Conservation (phyloP, 2,888 invertebrate genomes). For the Dolichomitus sp. region DNA sequence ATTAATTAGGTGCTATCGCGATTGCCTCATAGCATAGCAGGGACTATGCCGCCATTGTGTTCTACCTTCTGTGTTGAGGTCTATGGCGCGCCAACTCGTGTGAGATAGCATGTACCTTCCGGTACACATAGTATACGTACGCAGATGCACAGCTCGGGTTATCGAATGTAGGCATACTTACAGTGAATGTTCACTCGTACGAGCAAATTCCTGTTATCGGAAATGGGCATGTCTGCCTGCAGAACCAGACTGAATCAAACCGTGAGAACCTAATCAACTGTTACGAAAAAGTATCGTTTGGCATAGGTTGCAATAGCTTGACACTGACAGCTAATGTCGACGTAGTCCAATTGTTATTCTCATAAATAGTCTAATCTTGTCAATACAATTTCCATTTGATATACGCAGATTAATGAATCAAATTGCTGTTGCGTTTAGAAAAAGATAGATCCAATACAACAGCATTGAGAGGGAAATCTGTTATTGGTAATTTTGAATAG, state of each 20-base stretch:
- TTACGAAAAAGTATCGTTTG: neutral
- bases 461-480: too few species aligned
- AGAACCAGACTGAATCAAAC: neutral
- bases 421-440: neutral
- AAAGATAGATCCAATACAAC: too few species aligned
- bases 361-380: neutral
- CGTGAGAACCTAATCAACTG: neutral
- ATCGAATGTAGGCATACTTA: conserved; percentile 34
- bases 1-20: conserved; percentile 58
- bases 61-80: conserved; percentile 12
- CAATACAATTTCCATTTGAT: neutral
- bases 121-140: conserved; percentile 27
- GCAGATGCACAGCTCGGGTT: conserved; percentile 35
- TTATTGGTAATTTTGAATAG: too few species aligned
- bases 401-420: neutral
- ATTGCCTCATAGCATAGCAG: conserved; percentile 25
- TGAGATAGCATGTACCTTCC: conserved; percentile 46
- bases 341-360: neutral
- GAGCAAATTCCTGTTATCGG: conserved; percentile 10
- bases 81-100: conserved; percentile 26
- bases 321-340: neutral
- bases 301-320: neutral
- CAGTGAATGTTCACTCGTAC: conserved; percentile 14
- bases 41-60: conserved; percentile 10
- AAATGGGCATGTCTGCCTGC: neutral